Conservation (phyloP, 2,113 vertebrate genomes). For the Rhinichthys klamathensis region DNA sequence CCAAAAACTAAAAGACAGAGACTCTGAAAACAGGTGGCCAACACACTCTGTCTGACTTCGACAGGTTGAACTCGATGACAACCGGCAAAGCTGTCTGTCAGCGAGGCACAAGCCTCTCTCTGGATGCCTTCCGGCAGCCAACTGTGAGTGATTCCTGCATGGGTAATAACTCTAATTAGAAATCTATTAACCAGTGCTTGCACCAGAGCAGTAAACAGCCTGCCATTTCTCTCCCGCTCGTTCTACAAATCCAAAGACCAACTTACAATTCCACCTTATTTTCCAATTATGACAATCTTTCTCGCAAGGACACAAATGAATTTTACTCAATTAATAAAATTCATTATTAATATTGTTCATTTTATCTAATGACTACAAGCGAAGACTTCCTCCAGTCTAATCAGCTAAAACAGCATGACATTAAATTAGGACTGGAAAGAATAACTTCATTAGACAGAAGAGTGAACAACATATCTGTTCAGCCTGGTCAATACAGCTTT, state of each 20-base stretch:
- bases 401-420: conserved; percentile 12
- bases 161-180: conserved; percentile 51
- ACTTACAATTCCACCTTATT: background rate
- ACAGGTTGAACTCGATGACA: background rate
- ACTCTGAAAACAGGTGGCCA: background rate
- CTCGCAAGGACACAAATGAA: background rate
- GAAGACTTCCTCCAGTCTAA: background rate
- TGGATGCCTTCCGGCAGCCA: conserved; percentile 28
- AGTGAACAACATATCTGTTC: background rate
- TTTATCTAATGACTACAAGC: conserved; percentile 27
- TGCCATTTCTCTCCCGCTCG: background rate
- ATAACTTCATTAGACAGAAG: background rate
- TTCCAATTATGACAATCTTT: conserved; percentile 20
- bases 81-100: conserved; percentile 13
- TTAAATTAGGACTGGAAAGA: conserved; percentile 3
- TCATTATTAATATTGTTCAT: background rate
- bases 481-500: background rate
- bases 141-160: conserved; percentile 35
- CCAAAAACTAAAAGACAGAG: conserved; percentile 1
- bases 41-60: background rate
- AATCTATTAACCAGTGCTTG: conserved; percentile 50
- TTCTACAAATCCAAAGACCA: conserved; percentile 2
- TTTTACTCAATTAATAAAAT: background rate
- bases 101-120: background rate
- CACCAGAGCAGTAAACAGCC: conserved; percentile 27